Evolutionary conservation across 1,140 invertebrate species (phyloP), one percentile per base, ranked within the genome.

Genomic region (Daktulosphaira vitifoliae): DNA sequence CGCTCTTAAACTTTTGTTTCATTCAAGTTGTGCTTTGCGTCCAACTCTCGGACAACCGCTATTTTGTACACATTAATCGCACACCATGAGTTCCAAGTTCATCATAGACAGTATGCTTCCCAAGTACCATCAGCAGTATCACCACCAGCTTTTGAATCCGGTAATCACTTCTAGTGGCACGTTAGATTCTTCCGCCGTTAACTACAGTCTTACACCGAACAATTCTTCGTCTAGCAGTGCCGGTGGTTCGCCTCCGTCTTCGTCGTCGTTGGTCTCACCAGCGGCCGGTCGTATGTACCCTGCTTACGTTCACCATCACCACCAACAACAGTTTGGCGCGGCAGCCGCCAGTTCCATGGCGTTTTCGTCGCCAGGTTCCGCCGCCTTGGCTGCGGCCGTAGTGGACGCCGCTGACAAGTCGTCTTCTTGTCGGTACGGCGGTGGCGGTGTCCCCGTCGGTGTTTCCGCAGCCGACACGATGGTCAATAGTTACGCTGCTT

Each of bases 91-190:
- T 86, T 89, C 87, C 79, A 93, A 94, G 85, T 92, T 92, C 81
- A 87, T 90, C 83, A 91, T 93, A 80, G 90, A 93, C 89, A 92
- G 88, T 82, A 92, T 93, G 89, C 85, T 94, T 79, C 90, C 90
- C 71, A 93, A 93, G 83, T 94, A 94, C 80, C 84, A 87, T 75
- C 85, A 85, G 74, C 86, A 86, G 78, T 87, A 86, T 74, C 84
- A 83, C 79, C 81, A 82, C 69, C 81, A 82, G 71, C 67, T 72
- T 48, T 77, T 83, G 70, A 81, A 81, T 74, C 76, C 78, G 42
- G 78, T 79, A 62, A 76, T 75, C 46, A 71, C 69, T n/a, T 68
- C 69, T n/a, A 59, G 76, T 65, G 73, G 53, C 59, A 74, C 73
- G 66, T 76, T 75, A 73, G 53, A 53, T 20, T 67, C 70, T 7